Conservation (phyloP, 2,113 vertebrate genomes). For the Xyrauchen texanus region DNA sequence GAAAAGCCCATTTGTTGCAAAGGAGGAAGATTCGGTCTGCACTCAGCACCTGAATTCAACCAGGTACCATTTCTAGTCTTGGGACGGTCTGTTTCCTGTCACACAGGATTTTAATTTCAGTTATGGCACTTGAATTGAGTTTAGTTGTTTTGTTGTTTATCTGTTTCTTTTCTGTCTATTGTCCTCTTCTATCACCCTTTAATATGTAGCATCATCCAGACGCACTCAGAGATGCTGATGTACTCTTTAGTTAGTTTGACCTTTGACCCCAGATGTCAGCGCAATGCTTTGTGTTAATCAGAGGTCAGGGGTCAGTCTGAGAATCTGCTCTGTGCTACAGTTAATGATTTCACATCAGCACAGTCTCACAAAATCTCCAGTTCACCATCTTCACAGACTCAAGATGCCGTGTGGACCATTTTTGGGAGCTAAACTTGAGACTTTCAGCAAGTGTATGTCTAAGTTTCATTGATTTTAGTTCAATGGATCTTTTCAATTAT, state of each 20-base stretch:
- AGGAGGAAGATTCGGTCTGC: conserved; percentile 64
- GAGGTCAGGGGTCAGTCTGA: neutral
- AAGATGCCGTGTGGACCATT: no score
- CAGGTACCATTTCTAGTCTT: conserved; percentile 57
- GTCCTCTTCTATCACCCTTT: neutral
- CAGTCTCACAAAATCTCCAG: neutral
- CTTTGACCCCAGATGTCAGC: conserved; percentile 3
- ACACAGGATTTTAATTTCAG: neutral
- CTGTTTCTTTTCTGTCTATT: no score
- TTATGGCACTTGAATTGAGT: neutral
- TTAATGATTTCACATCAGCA: neutral
- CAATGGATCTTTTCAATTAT: neutral
- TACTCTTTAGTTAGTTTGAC: neutral
- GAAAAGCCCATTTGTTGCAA: conserved; percentile 61
- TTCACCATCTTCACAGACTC: neutral
- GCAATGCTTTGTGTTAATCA: neutral
- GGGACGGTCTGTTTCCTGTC: conserved; percentile 39
- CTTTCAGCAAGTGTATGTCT: no score
- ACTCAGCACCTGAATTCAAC: conserved; percentile 67
- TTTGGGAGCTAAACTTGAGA: no score
- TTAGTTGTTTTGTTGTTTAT: no score
- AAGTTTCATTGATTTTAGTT: no score
- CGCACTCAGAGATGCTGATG: neutral
- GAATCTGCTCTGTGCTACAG: neutral
- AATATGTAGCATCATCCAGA: neutral